These are phyloP conservation scores for Pyrochroa serraticornis DNA, from an alignment of 2,888 invertebrate species.

Conservation along the genomic window DNA sequence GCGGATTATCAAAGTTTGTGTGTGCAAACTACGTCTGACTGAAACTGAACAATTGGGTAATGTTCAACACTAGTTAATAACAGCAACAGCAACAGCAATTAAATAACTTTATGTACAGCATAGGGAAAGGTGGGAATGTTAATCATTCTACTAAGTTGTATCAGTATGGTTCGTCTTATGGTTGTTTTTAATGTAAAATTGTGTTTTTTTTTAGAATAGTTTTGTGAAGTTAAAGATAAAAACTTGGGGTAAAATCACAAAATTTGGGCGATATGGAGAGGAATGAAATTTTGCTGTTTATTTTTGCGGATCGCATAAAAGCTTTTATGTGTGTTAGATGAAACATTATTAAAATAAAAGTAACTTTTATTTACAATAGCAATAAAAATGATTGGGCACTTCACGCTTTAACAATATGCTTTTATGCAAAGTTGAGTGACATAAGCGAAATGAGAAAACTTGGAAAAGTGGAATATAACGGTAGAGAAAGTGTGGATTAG, in stretches of 20 bases:
- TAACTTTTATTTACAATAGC: conserved; percentile 26
- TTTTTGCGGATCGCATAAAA: conserved; percentile 13
- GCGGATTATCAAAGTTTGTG: conserved; percentile 20
- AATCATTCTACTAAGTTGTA: too few relatives aligned
- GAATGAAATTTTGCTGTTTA: conserved; percentile 8
- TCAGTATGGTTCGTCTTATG: too few relatives aligned
- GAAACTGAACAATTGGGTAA: conserved; percentile 17
- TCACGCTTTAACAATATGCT: conserved; percentile 36
- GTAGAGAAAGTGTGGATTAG: conserved; percentile 47
- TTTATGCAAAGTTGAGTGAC: conserved; percentile 40
- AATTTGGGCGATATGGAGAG: too few relatives aligned
- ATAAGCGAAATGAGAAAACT: conserved; percentile 49
- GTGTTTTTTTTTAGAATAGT: background rate
- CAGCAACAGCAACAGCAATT: conserved; percentile 25
- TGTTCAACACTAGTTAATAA: conserved; percentile 17
- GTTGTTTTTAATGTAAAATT: background rate
- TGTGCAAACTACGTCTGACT: conserved; percentile 11
- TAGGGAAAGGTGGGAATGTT: background rate
- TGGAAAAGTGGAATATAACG: conserved; percentile 47
- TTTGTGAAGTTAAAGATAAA: background rate
- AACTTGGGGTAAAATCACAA: too few relatives aligned
- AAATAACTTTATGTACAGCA: conserved; percentile 17
- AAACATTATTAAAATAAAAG: conserved; percentile 23
- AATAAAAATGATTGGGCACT: conserved; percentile 33
- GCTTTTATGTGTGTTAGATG: conserved; percentile 17